These are phyloP conservation scores for Bicyclus anynana DNA, from an alignment of 1,140 invertebrate species.

Conservation along the genomic window DNA sequence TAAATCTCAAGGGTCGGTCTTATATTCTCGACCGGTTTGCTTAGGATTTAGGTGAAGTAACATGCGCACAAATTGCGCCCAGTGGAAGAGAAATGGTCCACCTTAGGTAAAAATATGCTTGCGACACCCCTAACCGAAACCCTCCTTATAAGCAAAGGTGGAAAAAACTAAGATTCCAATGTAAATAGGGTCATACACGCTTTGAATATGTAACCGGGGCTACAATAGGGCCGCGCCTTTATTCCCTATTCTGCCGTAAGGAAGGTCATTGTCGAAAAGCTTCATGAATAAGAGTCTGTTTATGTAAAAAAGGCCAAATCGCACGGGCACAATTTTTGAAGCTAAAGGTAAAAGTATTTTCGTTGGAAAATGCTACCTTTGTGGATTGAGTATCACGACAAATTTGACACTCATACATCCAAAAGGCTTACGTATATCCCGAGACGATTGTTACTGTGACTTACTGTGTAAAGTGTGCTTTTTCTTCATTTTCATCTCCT, in stretches of 20 bases:
- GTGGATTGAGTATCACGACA: background rate
- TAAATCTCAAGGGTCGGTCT: background rate
- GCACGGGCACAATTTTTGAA: background rate
- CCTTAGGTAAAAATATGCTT: conserved; percentile 1
- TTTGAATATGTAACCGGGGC: background rate
- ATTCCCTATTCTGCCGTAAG: background rate
- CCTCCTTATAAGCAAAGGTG: background rate
- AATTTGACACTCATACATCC: background rate
- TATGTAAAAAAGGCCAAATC: conserved; percentile 2
- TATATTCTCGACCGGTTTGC: background rate
- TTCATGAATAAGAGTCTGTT: conserved; percentile 1
- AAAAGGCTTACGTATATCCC: background rate
- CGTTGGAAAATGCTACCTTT: background rate
- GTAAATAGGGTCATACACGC: conserved; percentile 4
- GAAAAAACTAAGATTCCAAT: conserved; percentile 4
- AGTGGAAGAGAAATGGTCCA: background rate
- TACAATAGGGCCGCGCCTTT: background rate
- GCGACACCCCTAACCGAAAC: background rate
- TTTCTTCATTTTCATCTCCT: no score
- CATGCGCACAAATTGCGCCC: background rate
- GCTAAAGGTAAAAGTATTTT: background rate
- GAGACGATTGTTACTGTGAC: no score
- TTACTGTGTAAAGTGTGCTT: no score
- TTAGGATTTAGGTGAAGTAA: background rate
- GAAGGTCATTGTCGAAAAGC: background rate